Evolutionary conservation across 2,113 vertebrate species (phyloP), one percentile per base, ranked within the genome.

Genomic region (Barbus barbus): DNA sequence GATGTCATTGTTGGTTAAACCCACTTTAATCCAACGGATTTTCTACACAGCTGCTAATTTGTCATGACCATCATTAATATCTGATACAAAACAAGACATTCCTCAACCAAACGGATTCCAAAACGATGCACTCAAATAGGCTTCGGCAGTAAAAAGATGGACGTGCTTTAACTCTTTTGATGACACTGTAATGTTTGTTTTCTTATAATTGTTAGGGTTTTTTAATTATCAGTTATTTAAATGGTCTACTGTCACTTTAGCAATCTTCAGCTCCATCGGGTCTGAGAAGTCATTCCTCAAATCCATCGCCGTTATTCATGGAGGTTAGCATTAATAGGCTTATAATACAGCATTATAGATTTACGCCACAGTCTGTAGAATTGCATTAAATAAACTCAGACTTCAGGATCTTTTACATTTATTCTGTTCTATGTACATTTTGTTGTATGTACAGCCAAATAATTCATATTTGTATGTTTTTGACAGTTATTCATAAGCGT

Each of bases 381-480:
- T 14, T 56, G 46, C 31, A 14, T 28, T 73, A 81, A 83, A 22
- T 86, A 1, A 72, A 72, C 48, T 60, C 26, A 81, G 26, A 53
- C 63, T 86, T 76, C 3, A 83, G 9, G 44, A 84, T 89, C 78
- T 88, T 91, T 93, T 94, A 94, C 92, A 94, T 92, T 88, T 89
- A 78, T 88, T 90, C 87, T 87, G 86, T 86, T 86, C 90, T 93
- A 94, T 94, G 89, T 93, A 94, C 94, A 94, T 85, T 89, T 89
- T 67, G 93, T 93, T 94, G 93, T 94, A 94, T 93, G 90, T 65
- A 83, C 93, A 88, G 90, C 61, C 16, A 51, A 20, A 16, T 20
- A 51, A 7, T 51, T 51, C 48, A 51, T 51, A 89, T 58, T 9
- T 81, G 83, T 90, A 51, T 87, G 86, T 75, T 81, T 41, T 78